Evolutionary conservation across 2,888 invertebrate species (phyloP).

Genomic region (Spodoptera exigua): DNA sequence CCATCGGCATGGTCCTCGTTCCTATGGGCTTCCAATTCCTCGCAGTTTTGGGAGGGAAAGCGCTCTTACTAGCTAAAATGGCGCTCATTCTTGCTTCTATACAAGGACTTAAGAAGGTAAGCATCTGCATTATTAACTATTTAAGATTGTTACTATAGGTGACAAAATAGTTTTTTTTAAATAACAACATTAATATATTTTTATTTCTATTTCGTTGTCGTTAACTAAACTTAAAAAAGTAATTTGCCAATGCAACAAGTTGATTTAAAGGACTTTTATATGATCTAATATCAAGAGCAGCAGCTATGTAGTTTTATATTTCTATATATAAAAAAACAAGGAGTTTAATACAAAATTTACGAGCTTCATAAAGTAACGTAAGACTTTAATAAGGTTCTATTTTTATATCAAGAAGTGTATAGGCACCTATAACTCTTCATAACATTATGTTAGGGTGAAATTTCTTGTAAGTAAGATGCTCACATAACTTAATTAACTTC

Average conservation of each 20-base stretch:
- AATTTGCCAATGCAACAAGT: no score
- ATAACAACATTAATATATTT: no score
- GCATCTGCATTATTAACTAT: constrained; percentile 10
- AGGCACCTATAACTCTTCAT: constrained; percentile 5
- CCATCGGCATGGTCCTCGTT: constrained; percentile 93
- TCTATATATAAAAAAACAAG: background rate
- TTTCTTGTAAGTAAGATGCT: constrained; percentile 23
- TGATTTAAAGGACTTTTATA: background rate
- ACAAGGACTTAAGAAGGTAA: constrained; percentile 93
- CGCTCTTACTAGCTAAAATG: constrained; percentile 94
- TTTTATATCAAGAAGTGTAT: constrained; percentile 9
- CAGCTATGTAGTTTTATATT: no score
- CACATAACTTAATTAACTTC: constrained; percentile 19
- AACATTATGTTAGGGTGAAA: constrained; percentile 13
- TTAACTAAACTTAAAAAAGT: no score
- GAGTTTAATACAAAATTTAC: background rate
- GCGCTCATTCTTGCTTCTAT: constrained; percentile 94
- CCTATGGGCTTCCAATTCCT: constrained; percentile 96
- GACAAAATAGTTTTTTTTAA: no score
- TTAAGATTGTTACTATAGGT: no score
- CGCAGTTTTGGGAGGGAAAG: constrained; percentile 94
- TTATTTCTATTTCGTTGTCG: no score
- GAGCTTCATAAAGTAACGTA: constrained; percentile 8
- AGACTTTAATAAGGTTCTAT: constrained; percentile 7
- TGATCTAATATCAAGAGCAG: no score